phyloP scores from a whole-genome alignment of 2,888 invertebrate species.

The Zygogramma bicolorata region DNA sequence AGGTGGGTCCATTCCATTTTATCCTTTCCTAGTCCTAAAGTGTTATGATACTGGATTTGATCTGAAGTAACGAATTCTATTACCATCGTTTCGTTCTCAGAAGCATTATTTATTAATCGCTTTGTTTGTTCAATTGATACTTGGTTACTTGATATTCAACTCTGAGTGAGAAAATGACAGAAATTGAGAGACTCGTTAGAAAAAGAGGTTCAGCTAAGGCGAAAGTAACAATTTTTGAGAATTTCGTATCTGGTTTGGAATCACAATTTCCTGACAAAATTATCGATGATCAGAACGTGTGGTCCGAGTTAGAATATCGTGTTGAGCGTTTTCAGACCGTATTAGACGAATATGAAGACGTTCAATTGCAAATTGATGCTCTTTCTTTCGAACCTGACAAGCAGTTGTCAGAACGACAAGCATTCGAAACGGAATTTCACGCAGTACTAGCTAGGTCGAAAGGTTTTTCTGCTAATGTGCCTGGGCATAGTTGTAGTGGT shows the following conservation, averaged over 20 bases:
- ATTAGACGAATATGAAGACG: neutral
- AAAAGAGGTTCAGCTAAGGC: neutral
- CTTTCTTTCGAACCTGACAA: neutral
- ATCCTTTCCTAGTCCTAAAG: too few species aligned
- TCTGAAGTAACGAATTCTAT: too few species aligned
- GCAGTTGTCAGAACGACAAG: neutral
- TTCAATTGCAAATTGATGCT: neutral
- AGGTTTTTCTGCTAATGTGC: neutral
- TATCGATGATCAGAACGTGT: neutral
- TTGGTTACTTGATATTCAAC: neutral
- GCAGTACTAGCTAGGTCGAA: neutral
- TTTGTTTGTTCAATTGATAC: too few species aligned
- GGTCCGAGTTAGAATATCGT: neutral
- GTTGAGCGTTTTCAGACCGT: too few species aligned
- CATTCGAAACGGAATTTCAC: neutral
- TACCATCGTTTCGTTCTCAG: too few species aligned
- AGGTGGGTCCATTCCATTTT: neutral
- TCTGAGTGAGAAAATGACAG: too few species aligned
- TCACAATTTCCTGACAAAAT: neutral
- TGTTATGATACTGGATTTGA: too few species aligned
- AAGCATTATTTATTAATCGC: too few species aligned
- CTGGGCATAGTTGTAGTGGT: neutral
- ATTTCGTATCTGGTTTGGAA: neutral
- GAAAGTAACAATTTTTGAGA: neutral
- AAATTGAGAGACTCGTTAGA: too few species aligned